These are phyloP conservation scores for Zaprionus kolodkinae DNA, from an alignment of 1,140 invertebrate genomes.

Conservation along the genomic window DNA sequence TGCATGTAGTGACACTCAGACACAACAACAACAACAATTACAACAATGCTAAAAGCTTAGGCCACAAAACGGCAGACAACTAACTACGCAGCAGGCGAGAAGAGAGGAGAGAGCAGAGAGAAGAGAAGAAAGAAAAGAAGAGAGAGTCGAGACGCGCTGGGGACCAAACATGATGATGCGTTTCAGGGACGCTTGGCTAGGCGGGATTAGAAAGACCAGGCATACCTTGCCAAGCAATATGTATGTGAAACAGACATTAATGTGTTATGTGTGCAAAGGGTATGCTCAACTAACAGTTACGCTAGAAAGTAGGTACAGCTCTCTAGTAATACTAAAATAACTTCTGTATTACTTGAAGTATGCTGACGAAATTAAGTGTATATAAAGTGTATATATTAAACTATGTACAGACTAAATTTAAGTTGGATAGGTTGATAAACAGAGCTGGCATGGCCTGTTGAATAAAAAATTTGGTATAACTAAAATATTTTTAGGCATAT, in stretches of 20 bases:
- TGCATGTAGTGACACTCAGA: constrained; percentile 38
- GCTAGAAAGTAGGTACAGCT: background rate
- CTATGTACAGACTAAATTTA: background rate
- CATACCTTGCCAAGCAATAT: background rate
- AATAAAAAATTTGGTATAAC: background rate
- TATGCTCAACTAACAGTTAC: background rate
- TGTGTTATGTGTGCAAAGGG: background rate
- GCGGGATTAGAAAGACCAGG: constrained; percentile 21
- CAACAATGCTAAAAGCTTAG: constrained; percentile 72
- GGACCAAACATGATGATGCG: constrained; percentile 36
- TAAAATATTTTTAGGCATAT: background rate
- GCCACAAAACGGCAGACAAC: constrained; percentile 75
- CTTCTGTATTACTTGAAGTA: background rate
- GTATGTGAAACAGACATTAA: background rate
- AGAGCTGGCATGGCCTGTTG: background rate
- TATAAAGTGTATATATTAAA: background rate
- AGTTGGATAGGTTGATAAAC: background rate
- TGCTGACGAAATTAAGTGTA: rapidly evolving
- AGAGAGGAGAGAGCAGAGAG: background rate
- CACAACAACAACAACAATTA: constrained; percentile 36
- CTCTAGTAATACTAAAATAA: background rate
- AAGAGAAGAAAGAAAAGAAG: background rate
- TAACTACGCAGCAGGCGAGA: constrained; percentile 66
- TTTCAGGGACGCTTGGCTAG: constrained; percentile 36
- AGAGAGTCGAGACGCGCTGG: too few species aligned